Conservation (phyloP, 2,888 invertebrate species). For the Fragum whitleyi region DNA sequence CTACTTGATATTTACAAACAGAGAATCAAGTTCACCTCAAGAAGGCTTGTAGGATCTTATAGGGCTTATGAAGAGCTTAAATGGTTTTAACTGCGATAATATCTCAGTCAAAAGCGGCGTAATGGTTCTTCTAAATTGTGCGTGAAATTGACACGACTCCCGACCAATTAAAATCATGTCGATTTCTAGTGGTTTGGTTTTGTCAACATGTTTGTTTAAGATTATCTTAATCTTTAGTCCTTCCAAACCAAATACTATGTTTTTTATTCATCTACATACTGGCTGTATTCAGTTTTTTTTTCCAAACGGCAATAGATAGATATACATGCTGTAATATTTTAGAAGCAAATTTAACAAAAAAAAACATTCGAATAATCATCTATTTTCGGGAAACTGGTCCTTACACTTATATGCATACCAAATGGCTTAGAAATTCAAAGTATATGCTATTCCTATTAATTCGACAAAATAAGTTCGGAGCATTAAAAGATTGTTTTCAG, state of each 20-base stretch:
- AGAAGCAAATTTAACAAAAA: too few species aligned
- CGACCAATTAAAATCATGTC: conserved; percentile 41
- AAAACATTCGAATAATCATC: too few species aligned
- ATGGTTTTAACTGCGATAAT: conserved; percentile 24
- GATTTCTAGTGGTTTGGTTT: conserved; percentile 15
- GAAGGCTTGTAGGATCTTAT: conserved; percentile 24
- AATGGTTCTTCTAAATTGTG: conserved; percentile 33
- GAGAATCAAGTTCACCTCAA: conserved; percentile 23
- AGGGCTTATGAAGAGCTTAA: conserved; percentile 42
- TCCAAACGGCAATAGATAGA: too few species aligned
- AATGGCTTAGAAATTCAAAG: too few species aligned
- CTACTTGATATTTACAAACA: conserved; percentile 22
- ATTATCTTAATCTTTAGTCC: conserved; percentile 9
- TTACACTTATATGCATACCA: too few species aligned
- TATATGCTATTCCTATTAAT: too few species aligned
- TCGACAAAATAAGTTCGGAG: too few species aligned
- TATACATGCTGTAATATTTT: too few species aligned
- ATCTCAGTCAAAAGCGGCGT: not conserved
- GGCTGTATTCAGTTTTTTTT: too few species aligned
- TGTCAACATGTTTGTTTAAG: conserved; percentile 3
- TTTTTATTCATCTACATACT: not conserved
- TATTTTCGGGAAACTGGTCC: too few species aligned
- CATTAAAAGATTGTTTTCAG: too few species aligned
- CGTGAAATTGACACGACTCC: conserved; percentile 47
- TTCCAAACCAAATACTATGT: not conserved